These are phyloP conservation scores for Progne subis DNA, from an alignment of 2,113 vertebrate genomes.

Conservation along the genomic window DNA sequence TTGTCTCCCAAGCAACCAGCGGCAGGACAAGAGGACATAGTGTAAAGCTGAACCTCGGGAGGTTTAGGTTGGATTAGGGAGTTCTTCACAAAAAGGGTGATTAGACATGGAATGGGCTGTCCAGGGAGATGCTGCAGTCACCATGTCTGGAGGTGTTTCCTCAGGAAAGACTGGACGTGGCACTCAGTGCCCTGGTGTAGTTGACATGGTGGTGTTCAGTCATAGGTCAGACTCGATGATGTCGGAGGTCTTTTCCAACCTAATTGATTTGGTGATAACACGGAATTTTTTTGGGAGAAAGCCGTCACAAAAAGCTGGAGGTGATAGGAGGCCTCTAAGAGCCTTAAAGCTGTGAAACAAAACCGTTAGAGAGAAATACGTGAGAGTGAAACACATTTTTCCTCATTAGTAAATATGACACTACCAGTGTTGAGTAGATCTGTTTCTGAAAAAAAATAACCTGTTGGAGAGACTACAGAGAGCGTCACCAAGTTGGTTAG, in stretches of 20 bases:
- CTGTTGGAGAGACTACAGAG: neutral
- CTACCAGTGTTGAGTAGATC: neutral
- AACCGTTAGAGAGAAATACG: neutral
- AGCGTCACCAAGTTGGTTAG: neutral
- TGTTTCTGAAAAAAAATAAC: neutral
- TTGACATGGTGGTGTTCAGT: neutral
- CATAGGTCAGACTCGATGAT: neutral
- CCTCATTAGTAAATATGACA: neutral
- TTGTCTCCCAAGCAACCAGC: neutral
- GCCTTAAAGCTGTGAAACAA: neutral
- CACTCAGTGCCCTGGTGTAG: neutral
- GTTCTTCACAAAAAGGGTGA: no score
- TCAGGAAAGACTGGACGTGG: neutral
- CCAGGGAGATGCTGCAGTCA: neutral
- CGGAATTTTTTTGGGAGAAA: neutral
- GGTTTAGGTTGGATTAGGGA: neutral
- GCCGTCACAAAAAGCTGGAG: no score
- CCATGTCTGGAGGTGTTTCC: neutral
- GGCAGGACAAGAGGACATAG: no score
- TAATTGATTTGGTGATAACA: neutral
- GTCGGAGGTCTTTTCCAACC: neutral
- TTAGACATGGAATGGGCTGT: neutral
- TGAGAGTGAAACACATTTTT: neutral
- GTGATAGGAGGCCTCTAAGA: neutral
- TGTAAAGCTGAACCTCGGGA: neutral